phyloP scores from a whole-genome alignment of 2,113 vertebrate genomes.

The Oenanthe melanoleuca region DNA sequence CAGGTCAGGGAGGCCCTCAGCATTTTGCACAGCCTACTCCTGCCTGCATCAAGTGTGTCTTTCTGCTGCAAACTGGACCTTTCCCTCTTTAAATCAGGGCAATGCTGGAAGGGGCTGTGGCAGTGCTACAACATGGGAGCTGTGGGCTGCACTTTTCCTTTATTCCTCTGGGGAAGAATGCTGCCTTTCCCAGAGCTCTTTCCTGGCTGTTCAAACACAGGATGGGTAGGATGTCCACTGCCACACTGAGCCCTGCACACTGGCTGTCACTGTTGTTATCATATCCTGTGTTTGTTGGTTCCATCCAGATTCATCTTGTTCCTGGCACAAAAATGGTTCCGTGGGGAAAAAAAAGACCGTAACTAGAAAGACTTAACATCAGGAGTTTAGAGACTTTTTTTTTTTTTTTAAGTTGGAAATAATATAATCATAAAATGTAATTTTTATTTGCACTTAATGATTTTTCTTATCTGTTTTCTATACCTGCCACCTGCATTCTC shows the following conservation, averaged over 20 bases:
- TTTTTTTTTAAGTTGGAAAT: background rate
- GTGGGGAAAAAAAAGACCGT: background rate
- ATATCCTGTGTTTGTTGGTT: background rate
- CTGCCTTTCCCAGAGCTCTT: background rate
- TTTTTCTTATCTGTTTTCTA: background rate
- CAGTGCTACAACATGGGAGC: fast-evolving
- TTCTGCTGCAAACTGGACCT: background rate
- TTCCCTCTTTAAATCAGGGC: background rate
- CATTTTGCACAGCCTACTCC: background rate
- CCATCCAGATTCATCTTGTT: background rate
- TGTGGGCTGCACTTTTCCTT: background rate
- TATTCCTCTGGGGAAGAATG: background rate
- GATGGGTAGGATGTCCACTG: too few relatives aligned
- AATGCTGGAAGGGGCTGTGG: background rate
- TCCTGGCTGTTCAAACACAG: background rate
- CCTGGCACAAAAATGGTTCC: background rate
- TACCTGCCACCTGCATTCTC: background rate
- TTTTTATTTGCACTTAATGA: background rate
- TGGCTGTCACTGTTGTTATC: background rate
- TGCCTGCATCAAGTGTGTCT: background rate
- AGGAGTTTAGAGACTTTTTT: background rate
- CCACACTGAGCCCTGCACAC: fast-evolving
- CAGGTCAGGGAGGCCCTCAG: background rate
- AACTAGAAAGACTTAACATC: background rate
- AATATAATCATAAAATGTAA: background rate